phyloP scores from a whole-genome alignment of 2,113 vertebrate genomes.

The Capreolus pygargus region DNA sequence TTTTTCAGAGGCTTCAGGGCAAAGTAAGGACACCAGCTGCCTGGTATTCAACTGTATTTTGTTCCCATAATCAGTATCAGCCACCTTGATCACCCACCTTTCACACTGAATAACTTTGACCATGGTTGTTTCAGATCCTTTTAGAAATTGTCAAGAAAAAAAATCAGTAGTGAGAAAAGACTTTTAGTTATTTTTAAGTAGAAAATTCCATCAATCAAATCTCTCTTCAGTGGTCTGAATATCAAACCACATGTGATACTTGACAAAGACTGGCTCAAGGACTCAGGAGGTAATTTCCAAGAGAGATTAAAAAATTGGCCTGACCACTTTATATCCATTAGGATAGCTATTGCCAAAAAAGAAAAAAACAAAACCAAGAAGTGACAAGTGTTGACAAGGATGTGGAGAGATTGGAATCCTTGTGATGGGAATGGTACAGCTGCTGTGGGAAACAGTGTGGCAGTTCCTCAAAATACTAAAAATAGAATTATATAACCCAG shows the following conservation, averaged over 20 bases:
- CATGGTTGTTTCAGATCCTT: not conserved
- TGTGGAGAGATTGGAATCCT: not conserved
- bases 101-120: not conserved
- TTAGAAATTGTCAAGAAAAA: not conserved
- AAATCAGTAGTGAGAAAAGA: not conserved
- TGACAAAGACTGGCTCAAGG: not conserved
- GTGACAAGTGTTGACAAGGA: not conserved
- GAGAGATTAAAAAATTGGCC: not conserved
- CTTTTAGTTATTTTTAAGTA: conserved; percentile 5
- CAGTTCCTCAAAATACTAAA: not conserved
- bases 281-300: not conserved
- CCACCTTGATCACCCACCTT: not conserved
- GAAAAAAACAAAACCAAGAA: not conserved
- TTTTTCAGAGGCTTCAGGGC: not conserved
- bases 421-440: not conserved
- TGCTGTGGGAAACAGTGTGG: not conserved
- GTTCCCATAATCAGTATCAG: not conserved
- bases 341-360: not conserved
- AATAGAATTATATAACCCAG: not conserved
- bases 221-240: not conserved
- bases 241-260: not conserved
- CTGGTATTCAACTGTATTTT: not conserved
- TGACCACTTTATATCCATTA: not conserved
- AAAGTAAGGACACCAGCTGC: not conserved
- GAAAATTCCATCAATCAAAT: not conserved